Percentiles rank a stretch among this genome's conserved stretches.
phyloP scores from a whole-genome alignment of 1,140 invertebrate species.

The Vollenhovia emeryi region DNA sequence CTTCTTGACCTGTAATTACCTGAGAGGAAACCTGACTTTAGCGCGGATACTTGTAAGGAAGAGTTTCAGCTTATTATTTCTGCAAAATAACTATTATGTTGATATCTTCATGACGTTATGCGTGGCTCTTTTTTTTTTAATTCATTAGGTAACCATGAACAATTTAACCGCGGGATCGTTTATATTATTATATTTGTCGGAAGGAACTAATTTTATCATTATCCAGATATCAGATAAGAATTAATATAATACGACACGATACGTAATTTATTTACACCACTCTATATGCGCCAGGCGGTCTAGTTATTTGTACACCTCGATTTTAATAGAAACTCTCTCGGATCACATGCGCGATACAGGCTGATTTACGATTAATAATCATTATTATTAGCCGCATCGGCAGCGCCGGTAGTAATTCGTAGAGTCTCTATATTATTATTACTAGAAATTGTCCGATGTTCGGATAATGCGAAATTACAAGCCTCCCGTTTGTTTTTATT shows the following conservation, averaged over 20 bases:
- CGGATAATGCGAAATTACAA: not conserved
- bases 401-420: not conserved
- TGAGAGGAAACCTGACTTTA: not conserved
- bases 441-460: not conserved
- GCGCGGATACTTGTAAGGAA: not conserved
- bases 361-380: not conserved
- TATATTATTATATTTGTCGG: not conserved
- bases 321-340: not conserved
- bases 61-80: not conserved
- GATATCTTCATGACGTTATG: not conserved
- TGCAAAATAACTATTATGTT: not conserved
- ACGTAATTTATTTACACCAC: not conserved
- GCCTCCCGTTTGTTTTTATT: not conserved
- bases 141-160: not conserved
- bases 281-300: not conserved
- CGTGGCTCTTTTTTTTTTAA: not conserved
- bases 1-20: slow-evolving; percentile 2
- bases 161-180: too few relatives aligned
- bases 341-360: not conserved
- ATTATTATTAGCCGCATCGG: not conserved
- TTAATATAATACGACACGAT: not conserved
- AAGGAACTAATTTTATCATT: not conserved
- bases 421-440: not conserved
- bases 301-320: not conserved
- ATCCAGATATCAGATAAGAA: not conserved